These are phyloP conservation scores for Bergia puertoricense DNA, from an alignment of 92 coral and sea anemone species.

Conservation along the genomic window DNA sequence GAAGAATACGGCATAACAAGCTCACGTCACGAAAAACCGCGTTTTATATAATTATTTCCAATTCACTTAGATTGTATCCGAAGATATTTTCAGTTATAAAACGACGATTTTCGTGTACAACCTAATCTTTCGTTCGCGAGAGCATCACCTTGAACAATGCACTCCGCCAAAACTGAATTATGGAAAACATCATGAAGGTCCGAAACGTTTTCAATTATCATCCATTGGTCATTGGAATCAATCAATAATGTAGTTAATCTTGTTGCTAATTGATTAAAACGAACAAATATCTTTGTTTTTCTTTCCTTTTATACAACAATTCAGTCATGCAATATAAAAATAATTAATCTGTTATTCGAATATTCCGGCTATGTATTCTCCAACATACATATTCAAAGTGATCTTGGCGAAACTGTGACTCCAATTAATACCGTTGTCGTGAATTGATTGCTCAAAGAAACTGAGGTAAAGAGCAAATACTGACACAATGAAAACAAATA, in stretches of 20 bases:
- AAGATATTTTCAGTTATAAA: background rate
- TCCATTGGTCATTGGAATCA: background rate
- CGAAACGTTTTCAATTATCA: background rate
- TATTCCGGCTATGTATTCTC: background rate
- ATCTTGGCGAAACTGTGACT: background rate
- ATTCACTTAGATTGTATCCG: background rate
- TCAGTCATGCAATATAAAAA: background rate
- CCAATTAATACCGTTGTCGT: too few relatives aligned
- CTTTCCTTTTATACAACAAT: slow-evolving; percentile 15
- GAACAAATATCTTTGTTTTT: background rate
- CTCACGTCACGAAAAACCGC: background rate
- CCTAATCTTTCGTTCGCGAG: background rate
- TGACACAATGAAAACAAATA: background rate
- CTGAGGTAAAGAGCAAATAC: background rate
- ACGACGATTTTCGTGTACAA: too few relatives aligned
- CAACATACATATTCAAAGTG: background rate
- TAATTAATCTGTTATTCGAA: slow-evolving; percentile 17
- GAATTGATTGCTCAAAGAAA: background rate
- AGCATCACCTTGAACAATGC: background rate
- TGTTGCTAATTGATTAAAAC: slow-evolving; percentile 8
- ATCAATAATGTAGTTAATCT: background rate
- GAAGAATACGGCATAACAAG: background rate
- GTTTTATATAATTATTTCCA: background rate
- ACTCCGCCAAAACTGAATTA: background rate
- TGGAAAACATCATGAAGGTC: background rate